Base-by-base conservation (phyloP, 2,888 invertebrate species). In the Nasonia oneida region DNA sequence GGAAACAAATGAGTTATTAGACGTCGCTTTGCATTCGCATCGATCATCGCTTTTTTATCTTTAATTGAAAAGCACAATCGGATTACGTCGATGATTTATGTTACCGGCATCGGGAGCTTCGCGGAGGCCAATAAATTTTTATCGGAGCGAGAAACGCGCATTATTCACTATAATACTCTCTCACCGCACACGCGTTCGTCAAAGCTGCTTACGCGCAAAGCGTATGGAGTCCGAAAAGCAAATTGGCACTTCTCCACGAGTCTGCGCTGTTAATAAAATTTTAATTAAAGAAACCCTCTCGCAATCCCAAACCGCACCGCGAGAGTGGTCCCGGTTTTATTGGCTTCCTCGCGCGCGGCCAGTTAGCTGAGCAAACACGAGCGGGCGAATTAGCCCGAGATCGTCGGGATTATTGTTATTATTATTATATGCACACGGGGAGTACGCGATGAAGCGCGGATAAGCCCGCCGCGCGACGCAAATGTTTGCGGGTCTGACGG, bases 271-370 rank as follows among this genome's bases (percentile, higher is more conserved):
- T 73, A 37, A n/a, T 73, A 57, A 57, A 57, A 18, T 57, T 57
- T 57, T 57, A 76, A 76, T 76, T 57, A 57, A 76, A 76, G 47
- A n/a, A 18, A 15, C n/a, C 5, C 33, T 18, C 76, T 18, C 76
- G 23, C 53, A 47, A 15, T 47, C 12, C 74, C 29, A n/a, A 74
- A 39, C 2, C 12, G n/a, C 47, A n/a, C 74, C 15, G 23, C 29
- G 47, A 74, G 47, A 47, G 29, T 29, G 12, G 47, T 47, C 47
- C 42, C 6, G 42, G 0, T 42, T 23, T 33, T 70, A 70, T 37
- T 15, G 33, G 29, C 12, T 47, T 70, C 29, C 37, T 29, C 33
- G 67, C n/a, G 33, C 33, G 3, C 29, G 33, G 67, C 23, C 33
- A 33, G 29, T 33, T 23, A 6, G 67, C 29, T 15, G 53, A 29